Base-by-base conservation (phyloP, 1,140 invertebrate species). In the Panulirus ornatus region DNA sequence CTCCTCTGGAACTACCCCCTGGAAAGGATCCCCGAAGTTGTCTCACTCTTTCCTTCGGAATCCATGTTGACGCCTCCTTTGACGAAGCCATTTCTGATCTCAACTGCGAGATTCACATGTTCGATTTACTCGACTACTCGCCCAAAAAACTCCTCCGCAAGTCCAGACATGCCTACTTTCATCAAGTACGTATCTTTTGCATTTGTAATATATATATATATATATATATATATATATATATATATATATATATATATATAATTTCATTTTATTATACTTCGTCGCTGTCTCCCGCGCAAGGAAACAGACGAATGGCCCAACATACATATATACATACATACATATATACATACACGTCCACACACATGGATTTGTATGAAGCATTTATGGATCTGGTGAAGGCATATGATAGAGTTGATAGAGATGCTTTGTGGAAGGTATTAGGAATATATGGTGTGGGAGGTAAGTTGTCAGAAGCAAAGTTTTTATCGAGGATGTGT, bases 21-120 rank as follows among this genome's bases (percentile, higher is more conserved):
- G 11, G 22, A 0, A 1, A 16, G 16, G 38, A 79, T 27, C 11
- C 76, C n/a, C 38, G 11, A 5, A 27, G 11, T n/a, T 88, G 85
- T 27, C 85, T 88, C 51, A 79, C 54, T n/a, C 85, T 88, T 38
- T 88, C 85, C 63, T 88, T 79, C n/a, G 85, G 85, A 11, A 79
- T 79, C 38, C 36, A 88, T 27, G 8, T 66, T 1, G 85, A 88
- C 36, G 19, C 75, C 14, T 38, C 85, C 34, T 88, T 88, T 76
- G 85, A 88, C n/a, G 54, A 58, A 1, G 85, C 75, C 36, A 58
- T 88, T 9, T 54, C 40, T 1, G n/a, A 88, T 19, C 27, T 88
- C 30, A 54, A 54, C 16, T 88, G 85, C 51, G 85, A 88, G 54
- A 36, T 88, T 19, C 85, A 88, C 75, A 88, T 88, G 85, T 88